A percentile compares a stretch with the other conserved stretches of the same genome.
Evolutionary conservation across 2,888 invertebrate genomes (phyloP).

Genomic region (Hypena proboscidalis): DNA sequence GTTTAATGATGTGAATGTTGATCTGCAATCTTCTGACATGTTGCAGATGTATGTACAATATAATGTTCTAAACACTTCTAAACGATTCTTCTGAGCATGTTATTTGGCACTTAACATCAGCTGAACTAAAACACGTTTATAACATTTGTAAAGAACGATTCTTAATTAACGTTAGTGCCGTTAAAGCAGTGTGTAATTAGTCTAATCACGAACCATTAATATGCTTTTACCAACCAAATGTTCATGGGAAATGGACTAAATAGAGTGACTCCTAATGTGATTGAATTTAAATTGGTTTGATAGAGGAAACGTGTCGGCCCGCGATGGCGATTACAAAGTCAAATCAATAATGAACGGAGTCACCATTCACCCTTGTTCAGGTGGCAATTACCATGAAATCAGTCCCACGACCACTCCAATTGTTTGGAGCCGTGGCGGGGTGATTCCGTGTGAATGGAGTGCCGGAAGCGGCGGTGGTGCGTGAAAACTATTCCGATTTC

Average conservation of each 20-base stretch:
- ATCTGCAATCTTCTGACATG: no score
- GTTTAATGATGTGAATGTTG: no score
- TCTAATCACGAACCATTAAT: not conserved
- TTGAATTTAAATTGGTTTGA: constrained; percentile 38
- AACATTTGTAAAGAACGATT: no score
- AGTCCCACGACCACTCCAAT: constrained; percentile 72
- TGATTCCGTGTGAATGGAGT: constrained; percentile 49
- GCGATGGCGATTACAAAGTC: constrained; percentile 59
- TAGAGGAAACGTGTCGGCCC: constrained; percentile 49
- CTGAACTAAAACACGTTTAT: no score
- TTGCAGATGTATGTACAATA: no score
- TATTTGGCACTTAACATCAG: no score
- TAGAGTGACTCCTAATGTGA: constrained; percentile 21
- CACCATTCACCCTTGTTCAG: constrained; percentile 57
- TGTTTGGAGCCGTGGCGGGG: constrained; percentile 62
- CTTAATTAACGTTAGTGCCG: no score
- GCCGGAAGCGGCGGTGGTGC: constrained; percentile 68
- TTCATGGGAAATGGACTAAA: constrained; percentile 18
- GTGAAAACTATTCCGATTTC: constrained; percentile 76
- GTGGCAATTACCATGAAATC: constrained; percentile 78
- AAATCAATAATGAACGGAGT: constrained; percentile 65
- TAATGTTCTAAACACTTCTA: no score
- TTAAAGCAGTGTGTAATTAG: not conserved
- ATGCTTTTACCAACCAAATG: not conserved
- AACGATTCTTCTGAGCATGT: no score